phyloP scores from a whole-genome alignment of 2,888 invertebrate species.

The Volucella zonaria region DNA sequence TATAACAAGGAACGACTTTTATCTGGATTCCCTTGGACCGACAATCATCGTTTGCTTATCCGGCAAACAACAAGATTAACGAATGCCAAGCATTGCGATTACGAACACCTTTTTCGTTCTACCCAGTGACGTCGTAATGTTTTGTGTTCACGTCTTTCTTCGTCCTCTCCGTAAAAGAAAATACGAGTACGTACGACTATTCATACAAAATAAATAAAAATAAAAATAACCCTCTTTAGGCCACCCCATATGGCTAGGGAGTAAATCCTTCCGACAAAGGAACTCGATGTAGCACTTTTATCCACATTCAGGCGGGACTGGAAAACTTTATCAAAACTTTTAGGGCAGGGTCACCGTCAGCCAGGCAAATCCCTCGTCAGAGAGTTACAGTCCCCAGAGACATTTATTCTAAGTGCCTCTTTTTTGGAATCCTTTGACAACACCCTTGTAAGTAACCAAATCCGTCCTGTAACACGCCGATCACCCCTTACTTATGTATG shows the following conservation, averaged over 20 bases:
- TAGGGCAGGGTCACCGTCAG: constrained; percentile 55
- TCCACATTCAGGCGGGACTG: constrained; percentile 50
- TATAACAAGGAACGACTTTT: constrained; percentile 27
- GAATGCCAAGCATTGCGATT: constrained; percentile 59
- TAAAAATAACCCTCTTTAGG: constrained; percentile 52
- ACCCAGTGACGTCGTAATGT: constrained; percentile 25
- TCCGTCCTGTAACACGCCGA: constrained; percentile 57
- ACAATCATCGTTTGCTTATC: constrained; percentile 66
- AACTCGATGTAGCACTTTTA: constrained; percentile 35
- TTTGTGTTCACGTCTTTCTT: constrained; percentile 17
- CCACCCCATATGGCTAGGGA: constrained; percentile 8
- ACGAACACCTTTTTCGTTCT: constrained; percentile 52
- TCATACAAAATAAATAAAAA: too few relatives aligned
- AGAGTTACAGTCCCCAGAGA: constrained; percentile 56
- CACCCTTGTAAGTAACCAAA: constrained; percentile 72
- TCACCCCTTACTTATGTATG: not conserved
- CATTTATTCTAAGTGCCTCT: constrained; percentile 73
- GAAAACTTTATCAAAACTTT: constrained; percentile 65
- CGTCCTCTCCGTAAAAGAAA: constrained; percentile 16
- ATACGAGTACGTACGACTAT: not conserved
- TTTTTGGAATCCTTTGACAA: constrained; percentile 69
- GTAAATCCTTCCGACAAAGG: constrained; percentile 1
- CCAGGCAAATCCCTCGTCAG: constrained; percentile 44
- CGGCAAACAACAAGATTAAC: constrained; percentile 65
- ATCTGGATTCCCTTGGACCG: constrained; percentile 49